Conservation (phyloP, 2,888 invertebrate genomes). For the Beris morrisii region DNA sequence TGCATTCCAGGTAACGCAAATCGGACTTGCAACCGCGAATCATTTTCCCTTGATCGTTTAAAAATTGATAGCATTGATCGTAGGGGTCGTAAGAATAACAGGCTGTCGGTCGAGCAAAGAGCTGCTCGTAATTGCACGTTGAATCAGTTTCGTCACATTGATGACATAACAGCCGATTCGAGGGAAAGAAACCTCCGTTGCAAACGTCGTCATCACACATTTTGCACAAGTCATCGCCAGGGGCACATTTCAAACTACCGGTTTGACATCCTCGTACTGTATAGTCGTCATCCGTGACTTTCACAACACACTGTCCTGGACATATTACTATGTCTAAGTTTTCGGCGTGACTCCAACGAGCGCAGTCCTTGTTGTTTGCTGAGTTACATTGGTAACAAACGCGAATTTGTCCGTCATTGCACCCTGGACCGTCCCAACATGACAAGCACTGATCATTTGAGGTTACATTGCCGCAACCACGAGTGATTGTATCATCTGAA, state of each 20-base stretch:
- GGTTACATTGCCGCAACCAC: conserved; percentile 9
- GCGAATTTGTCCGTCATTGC: not conserved
- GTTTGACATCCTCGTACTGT: conserved; percentile 15
- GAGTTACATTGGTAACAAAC: conserved; percentile 17
- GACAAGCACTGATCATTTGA: not conserved
- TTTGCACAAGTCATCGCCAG: not conserved
- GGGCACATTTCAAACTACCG: not conserved
- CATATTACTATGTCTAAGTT: conserved; percentile 2
- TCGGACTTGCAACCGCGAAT: conserved; percentile 20
- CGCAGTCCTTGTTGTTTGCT: conserved; percentile 10
- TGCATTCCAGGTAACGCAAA: conserved; percentile 6
- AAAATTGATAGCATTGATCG: conserved; percentile 15
- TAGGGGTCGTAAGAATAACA: not conserved
- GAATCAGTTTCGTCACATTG: conserved; percentile 13
- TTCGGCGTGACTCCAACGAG: conserved; percentile 14
- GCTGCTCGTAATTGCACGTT: not conserved
- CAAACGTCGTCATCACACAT: not conserved
- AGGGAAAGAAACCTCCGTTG: conserved; percentile 9
- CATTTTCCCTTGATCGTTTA: conserved; percentile 4
- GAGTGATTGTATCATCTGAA: conserved; percentile 1
- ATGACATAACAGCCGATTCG: conserved; percentile 3
- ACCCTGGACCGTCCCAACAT: conserved; percentile 4
- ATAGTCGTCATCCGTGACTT: conserved; percentile 7
- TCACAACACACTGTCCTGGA: conserved; percentile 6
- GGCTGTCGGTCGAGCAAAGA: not conserved